Conservation (phyloP, 1,140 invertebrate species). For the Aphaenogaster floridana region DNA sequence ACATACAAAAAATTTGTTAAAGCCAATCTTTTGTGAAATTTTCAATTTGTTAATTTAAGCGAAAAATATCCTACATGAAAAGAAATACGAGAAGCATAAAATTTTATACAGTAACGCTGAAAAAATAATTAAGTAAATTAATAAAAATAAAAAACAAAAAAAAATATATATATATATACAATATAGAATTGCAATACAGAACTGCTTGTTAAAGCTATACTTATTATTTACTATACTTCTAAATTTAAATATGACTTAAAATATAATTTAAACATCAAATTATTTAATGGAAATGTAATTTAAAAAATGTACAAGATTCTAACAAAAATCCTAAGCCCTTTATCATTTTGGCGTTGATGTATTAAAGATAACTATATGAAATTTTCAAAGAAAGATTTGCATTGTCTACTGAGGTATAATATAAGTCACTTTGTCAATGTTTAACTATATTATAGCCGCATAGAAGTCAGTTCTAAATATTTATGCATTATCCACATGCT, state of each 20-base stretch:
- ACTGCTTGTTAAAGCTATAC: background rate
- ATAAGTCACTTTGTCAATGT: slow-evolving; percentile 34
- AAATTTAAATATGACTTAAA: background rate
- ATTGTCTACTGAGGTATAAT: background rate
- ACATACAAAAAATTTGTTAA: background rate
- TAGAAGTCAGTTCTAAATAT: slow-evolving; percentile 48
- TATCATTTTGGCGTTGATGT: background rate
- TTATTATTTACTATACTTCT: background rate
- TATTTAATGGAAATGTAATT: background rate
- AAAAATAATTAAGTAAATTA: background rate
- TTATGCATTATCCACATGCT: slow-evolving; percentile 26
- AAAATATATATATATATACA: too few species aligned
- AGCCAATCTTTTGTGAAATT: background rate
- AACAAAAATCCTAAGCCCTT: background rate
- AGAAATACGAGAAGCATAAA: background rate
- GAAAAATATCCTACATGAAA: background rate
- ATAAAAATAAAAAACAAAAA: background rate
- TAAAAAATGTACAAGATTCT: background rate
- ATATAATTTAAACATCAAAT: background rate
- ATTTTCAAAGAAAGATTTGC: background rate
- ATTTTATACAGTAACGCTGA: background rate
- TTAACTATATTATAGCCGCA: background rate
- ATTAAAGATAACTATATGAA: background rate
- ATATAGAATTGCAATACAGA: background rate
- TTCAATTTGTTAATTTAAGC: slow-evolving; percentile 8